Conservation (phyloP, 2,888 invertebrate species). For the Malthinus seriepunctatus region DNA sequence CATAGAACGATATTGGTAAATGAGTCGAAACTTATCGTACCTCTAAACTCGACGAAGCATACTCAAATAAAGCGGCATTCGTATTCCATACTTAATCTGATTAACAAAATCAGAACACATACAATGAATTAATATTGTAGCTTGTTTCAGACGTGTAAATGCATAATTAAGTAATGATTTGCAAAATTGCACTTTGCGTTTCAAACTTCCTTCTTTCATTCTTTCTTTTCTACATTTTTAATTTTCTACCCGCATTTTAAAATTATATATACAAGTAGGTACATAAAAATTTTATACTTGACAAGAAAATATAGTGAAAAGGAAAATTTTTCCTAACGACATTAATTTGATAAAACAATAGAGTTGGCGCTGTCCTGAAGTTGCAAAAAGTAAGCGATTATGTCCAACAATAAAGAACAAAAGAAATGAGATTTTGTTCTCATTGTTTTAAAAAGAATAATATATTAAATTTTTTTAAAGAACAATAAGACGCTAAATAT, state of each 20-base stretch:
- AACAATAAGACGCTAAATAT: constrained; percentile 14
- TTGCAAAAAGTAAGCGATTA: constrained; percentile 28
- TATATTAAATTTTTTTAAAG: constrained; percentile 24
- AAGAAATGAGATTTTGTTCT: constrained; percentile 21
- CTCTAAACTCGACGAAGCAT: constrained; percentile 16
- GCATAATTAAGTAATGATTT: constrained; percentile 16
- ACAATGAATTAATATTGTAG: constrained; percentile 18
- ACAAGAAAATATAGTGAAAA: constrained; percentile 2
- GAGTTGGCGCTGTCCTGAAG: constrained; percentile 16
- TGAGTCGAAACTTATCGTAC: constrained; percentile 20
- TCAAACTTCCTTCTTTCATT: no score
- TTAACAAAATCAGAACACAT: constrained; percentile 23
- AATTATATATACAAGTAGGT: no score
- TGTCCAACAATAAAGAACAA: constrained; percentile 24
- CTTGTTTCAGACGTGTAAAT: constrained; percentile 17
- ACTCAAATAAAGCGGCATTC: constrained; percentile 12
- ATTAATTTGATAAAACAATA: constrained; percentile 26
- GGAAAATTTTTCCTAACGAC: constrained; percentile 15
- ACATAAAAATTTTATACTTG: not conserved
- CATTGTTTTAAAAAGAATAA: constrained; percentile 25
- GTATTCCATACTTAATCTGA: constrained; percentile 21
- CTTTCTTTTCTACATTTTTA: constrained; percentile 1
- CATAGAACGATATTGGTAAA: constrained; percentile 13
- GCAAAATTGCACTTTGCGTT: not conserved
- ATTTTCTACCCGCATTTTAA: not conserved